Evolutionary conservation across 2,888 invertebrate genomes (phyloP).

Genomic region (Lordiphosa fenestrarum): DNA sequence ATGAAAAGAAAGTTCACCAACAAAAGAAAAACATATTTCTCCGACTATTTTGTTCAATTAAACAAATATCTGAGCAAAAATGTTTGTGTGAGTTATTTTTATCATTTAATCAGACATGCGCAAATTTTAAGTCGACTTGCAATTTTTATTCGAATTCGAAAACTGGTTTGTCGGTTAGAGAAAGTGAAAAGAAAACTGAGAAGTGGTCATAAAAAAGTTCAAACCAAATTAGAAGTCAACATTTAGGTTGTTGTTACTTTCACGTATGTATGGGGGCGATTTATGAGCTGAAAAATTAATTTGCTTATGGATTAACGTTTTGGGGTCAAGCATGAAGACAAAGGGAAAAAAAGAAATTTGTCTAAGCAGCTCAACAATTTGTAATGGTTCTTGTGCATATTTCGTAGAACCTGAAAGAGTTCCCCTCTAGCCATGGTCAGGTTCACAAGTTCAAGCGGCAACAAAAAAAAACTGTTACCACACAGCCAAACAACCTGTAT

Average conservation of each 20-base stretch:
- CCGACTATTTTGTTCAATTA: slow-evolving; percentile 37
- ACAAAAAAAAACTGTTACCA: slow-evolving; percentile 29
- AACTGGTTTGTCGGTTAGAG: slow-evolving; percentile 67
- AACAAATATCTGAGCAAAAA: slow-evolving; percentile 15
- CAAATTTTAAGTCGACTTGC: slow-evolving; percentile 35
- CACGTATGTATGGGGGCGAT: slow-evolving; percentile 58
- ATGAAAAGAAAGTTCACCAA: slow-evolving; percentile 64
- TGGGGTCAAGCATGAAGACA: slow-evolving; percentile 58
- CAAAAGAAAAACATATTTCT: slow-evolving; percentile 15
- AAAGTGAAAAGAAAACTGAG: slow-evolving; percentile 71
- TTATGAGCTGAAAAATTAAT: slow-evolving; percentile 61
- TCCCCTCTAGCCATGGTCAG: slow-evolving; percentile 27
- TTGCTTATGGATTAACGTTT: slow-evolving; percentile 53
- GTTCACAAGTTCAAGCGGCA: slow-evolving; percentile 30
- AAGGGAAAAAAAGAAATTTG: slow-evolving; percentile 6
- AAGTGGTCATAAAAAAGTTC: slow-evolving; percentile 65
- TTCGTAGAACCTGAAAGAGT: slow-evolving; percentile 6
- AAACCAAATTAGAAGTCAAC: slow-evolving; percentile 71
- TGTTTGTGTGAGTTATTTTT: slow-evolving; percentile 24
- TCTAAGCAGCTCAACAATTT: neutral
- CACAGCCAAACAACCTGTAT: slow-evolving; percentile 22
- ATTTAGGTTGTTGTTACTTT: slow-evolving; percentile 68
- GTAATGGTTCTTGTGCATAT: slow-evolving; percentile 1
- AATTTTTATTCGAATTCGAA: slow-evolving; percentile 58
- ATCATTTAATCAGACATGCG: slow-evolving; percentile 32